A percentile compares a stretch with the other conserved stretches of the same genome.
Evolutionary conservation across 2,888 invertebrate genomes (phyloP).

Genomic region (Hydropsyche betteni): DNA sequence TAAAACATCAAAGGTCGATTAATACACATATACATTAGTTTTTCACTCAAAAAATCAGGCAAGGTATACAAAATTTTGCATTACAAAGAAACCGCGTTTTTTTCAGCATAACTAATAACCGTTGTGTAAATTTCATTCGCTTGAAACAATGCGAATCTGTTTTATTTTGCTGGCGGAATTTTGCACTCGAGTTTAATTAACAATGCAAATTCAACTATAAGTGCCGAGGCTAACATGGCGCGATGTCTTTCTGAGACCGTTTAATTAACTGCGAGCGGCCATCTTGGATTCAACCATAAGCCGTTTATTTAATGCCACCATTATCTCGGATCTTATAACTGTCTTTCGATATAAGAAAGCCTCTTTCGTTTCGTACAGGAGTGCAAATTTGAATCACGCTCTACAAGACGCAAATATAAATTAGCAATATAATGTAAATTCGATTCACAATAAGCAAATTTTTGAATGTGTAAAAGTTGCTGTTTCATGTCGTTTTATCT

Average conservation of each 20-base stretch:
- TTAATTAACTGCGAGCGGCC: constrained; percentile 30
- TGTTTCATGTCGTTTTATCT: too few relatives aligned
- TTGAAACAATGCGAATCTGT: constrained; percentile 17
- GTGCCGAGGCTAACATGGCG: constrained; percentile 17
- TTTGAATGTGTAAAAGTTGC: too few relatives aligned
- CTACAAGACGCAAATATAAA: too few relatives aligned
- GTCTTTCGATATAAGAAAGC: neutral
- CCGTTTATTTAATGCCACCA: constrained; percentile 27
- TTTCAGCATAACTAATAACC: neutral
- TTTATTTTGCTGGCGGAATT: constrained; percentile 11
- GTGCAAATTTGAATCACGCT: too few relatives aligned
- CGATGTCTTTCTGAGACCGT: constrained; percentile 26
- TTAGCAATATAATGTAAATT: too few relatives aligned
- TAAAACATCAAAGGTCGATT: too few relatives aligned
- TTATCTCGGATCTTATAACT: constrained; percentile 20
- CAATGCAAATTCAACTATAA: constrained; percentile 28
- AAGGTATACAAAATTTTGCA: too few relatives aligned
- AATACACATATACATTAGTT: too few relatives aligned
- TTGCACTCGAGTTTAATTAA: constrained; percentile 14
- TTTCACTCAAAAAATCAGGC: too few relatives aligned
- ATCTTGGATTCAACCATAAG: constrained; percentile 27
- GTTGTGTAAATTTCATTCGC: constrained; percentile 1
- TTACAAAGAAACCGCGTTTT: too few relatives aligned
- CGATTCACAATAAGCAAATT: too few relatives aligned
- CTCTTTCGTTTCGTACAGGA: too few relatives aligned